Evolutionary conservation across 2,797 vertebrate species (phyloP).

Genomic region (Lophotriccus pileatus): DNA sequence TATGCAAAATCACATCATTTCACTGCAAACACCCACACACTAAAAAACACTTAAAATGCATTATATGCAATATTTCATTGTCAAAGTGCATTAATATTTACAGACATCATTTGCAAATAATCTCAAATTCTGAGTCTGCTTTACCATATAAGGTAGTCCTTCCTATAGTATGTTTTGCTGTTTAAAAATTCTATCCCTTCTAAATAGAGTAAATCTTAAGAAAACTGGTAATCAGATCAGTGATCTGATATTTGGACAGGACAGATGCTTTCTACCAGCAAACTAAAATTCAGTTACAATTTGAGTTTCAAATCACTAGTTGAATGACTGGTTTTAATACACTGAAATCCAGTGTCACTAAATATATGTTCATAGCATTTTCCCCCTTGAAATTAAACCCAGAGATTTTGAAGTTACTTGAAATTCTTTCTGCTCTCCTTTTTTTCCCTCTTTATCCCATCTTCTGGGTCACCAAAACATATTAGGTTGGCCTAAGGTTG

Average conservation of each 20-base stretch:
- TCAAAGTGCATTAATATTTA: constrained; percentile 57
- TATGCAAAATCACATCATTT: background rate
- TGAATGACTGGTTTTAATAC: background rate
- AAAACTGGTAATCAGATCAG: background rate
- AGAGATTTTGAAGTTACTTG: background rate
- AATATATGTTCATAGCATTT: background rate
- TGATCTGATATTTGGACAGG: background rate
- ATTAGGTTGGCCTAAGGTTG: background rate
- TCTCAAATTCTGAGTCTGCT: background rate
- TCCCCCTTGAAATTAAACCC: background rate
- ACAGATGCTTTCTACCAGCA: background rate
- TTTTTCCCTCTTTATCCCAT: rapidly evolving
- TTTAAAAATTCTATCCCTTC: background rate
- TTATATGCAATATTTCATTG: background rate
- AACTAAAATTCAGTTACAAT: background rate
- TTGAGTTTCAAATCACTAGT: background rate
- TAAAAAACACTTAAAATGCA: constrained; percentile 24
- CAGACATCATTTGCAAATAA: constrained; percentile 21
- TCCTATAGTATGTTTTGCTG: background rate
- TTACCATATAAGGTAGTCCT: background rate
- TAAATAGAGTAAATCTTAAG: background rate
- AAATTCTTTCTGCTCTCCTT: background rate
- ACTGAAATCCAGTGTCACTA: background rate
- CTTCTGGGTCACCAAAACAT: background rate
- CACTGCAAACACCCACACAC: background rate